Base-by-base conservation (phyloP, 2,888 invertebrate genomes). In the Zaprionus lineosus region DNA sequence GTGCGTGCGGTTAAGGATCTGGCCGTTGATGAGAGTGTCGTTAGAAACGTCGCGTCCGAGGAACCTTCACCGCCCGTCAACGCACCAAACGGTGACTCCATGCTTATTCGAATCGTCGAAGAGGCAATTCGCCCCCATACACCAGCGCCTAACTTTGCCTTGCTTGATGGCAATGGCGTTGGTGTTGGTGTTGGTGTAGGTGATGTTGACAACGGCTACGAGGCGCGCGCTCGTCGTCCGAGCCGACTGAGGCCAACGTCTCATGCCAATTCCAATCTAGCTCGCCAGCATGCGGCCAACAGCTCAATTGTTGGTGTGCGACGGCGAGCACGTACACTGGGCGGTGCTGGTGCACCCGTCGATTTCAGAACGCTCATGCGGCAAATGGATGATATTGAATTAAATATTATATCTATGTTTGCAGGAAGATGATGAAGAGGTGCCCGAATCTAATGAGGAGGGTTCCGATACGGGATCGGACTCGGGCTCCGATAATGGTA, bases 351-450 rank as follows among this genome's bases (percentile, higher is more conserved):
- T 58, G 61, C 21, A 51, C 58, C 67, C 24, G 47, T 70, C 51
- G 73, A 83, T 61, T 57, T 78, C 57, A 56, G 78, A 83, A 60
- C 73, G 44, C 55, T 78, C 50, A 73, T 75, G 66, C 73, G 67
- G 67, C 78, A 79, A 53, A 66, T 78, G 73, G 83, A 78, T 79
- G 78, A 78, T 75, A 67, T 78, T 83, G 78, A 78, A 79, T 73
- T 68, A 75, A 87, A 86, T 84, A 71, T 79, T 72, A 67, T 78
- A 70, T 88, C 79, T 86, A 77, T 84, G 82, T 76, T 89, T 90
- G 72, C 88, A 91, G 87, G 92, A 93, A 76, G 94, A 94, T 73
- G 93, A 93, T 68, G 94, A 94, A 46, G 93, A 93, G 88, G 92
- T 84, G 91, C 93, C 92, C 48, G 92, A 61, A 57, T 75, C 85